phyloP scores from a whole-genome alignment of 2,797 vertebrate genomes.

The Perodicticus potto region DNA sequence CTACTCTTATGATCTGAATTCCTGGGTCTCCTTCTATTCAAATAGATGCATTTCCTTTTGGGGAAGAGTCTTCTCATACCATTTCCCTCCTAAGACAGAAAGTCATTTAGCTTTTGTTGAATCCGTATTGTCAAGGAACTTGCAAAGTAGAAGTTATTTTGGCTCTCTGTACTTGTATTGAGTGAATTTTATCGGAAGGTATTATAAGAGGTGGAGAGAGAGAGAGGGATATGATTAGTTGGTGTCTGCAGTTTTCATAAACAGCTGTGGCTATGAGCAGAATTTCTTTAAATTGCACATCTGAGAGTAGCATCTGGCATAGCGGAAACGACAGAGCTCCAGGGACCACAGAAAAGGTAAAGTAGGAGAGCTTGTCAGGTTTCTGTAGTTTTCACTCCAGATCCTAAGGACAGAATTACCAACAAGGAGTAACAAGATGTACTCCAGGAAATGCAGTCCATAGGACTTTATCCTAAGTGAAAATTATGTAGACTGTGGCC shows the following conservation, averaged over 20 bases:
- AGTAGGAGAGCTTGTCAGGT: constrained; percentile 1
- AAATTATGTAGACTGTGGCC: not conserved
- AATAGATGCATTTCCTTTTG: not conserved
- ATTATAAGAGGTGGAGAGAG: not conserved
- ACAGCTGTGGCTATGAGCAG: constrained; percentile 61
- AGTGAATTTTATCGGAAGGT: not conserved
- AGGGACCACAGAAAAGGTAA: not conserved
- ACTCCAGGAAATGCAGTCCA: constrained; percentile 7
- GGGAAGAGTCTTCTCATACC: not conserved
- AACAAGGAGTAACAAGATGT: not conserved
- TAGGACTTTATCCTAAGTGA: constrained; percentile 5
- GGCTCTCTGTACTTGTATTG: not conserved
- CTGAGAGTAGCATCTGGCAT: constrained; percentile 24
- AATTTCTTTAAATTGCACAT: constrained; percentile 54
- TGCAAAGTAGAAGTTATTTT: constrained; percentile 15
- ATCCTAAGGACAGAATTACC: constrained; percentile 32
- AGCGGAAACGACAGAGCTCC: not conserved
- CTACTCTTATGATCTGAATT: not conserved
- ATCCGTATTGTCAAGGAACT: not conserved
- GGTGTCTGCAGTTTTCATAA: constrained; percentile 45
- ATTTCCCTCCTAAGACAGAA: constrained; percentile 15
- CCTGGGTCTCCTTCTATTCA: not conserved
- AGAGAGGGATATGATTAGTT: not conserved
- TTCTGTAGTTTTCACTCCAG: constrained; percentile 16
- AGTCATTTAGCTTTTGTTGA: not conserved